Base-by-base conservation (phyloP, 2,888 invertebrate species). In the Caenorhabditis sp. region DNA sequence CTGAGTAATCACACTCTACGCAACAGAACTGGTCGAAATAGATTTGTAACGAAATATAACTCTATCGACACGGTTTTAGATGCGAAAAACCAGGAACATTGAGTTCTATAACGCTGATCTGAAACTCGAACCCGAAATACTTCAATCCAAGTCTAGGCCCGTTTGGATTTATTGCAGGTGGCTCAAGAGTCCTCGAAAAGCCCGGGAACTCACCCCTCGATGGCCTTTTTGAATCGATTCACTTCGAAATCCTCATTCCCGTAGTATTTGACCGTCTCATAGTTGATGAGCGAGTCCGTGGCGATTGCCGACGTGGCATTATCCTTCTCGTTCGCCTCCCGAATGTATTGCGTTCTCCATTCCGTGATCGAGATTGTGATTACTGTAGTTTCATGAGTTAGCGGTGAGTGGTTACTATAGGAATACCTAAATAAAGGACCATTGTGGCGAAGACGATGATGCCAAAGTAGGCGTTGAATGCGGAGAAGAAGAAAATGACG, bases 241-340 rank as follows among this genome's bases (percentile, higher is more conserved):
- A 95, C 94, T 91, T 99, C 98, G 90, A 95, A 97, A 1, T 92
- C 89, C 89, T 98, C 97, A 0, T 95, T 96, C 5, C 95, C 95
- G 89, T 97, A 98, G 90, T 98, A 98, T 90, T 99, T 99, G 0
- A 91, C 98, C 0, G 98, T 98, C 91, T 99, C 98, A 90, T 95
- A 98, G 91, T 99, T 99, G 13, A 98, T 92, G 61, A 99, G 91
- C 0, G 98, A 97, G 90, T 99, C 98, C 0, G 98, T 96, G 15
- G 82, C 81, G 73, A 94, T 92, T 5, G 95, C 94, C 86, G 95
- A 93, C 73, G 94, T 93, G 37, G 93, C 94, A 90, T 98, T 99
- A 89, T 98, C 97, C 0, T 95, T 94, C 27, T 93, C 91, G 90
- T 98, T 99, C 95, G 96, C 96, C 5, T 93, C 92, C 32, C 97